Evolutionary conservation across 2,888 invertebrate genomes (phyloP), one percentile per base, ranked within the genome.

Genomic region (Tetranychus piercei): DNA sequence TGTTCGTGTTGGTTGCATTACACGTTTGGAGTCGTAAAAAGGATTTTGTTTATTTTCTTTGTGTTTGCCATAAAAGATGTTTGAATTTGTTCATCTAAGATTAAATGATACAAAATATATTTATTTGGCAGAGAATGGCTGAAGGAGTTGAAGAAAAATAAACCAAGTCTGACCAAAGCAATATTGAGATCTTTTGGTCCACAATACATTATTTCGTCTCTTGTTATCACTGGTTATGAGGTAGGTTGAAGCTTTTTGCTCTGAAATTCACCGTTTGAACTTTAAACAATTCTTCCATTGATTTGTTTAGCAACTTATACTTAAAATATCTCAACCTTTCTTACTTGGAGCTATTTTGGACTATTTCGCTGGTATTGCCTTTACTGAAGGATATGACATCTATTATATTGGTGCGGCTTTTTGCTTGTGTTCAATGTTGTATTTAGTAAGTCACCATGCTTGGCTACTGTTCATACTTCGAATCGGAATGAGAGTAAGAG

Each of bases 391-490:
- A 0, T 23, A n/a, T 9, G 8, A 23, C 18, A 44, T n/a, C 15
- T 44, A 44, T 34, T 71, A 44, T 71, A 44, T 45, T 43, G 34
- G 6, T 1, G 15, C 2, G 15, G 88, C 87, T 7, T 87, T 92
- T 22, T 81, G 89, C 73, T 91, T 89, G 81, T 90, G 91, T 1
- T 86, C 84, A 0, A 88, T 87, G 5, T 87, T 92, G 45, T 86
- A 90, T 18, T 88, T 92, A 43, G 84, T 91, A 78, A 84, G 89
- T n/a, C 88, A 90, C 78, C 96, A 96, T 83, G 91, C 91, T 0
- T 92, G 90, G 81, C 91, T 93, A 88, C 88, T 93, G 85, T 88
- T 88, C 22, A 87, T 90, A 20, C 85, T 89, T 74, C 88, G 90
- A 79, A 86, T 90, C 82, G 84, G 92, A 71, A 90, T 92, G 90